Evolutionary conservation across 2,888 invertebrate species (phyloP), one percentile per base, ranked within the genome.

Genomic region (Cryptus viduatorius): DNA sequence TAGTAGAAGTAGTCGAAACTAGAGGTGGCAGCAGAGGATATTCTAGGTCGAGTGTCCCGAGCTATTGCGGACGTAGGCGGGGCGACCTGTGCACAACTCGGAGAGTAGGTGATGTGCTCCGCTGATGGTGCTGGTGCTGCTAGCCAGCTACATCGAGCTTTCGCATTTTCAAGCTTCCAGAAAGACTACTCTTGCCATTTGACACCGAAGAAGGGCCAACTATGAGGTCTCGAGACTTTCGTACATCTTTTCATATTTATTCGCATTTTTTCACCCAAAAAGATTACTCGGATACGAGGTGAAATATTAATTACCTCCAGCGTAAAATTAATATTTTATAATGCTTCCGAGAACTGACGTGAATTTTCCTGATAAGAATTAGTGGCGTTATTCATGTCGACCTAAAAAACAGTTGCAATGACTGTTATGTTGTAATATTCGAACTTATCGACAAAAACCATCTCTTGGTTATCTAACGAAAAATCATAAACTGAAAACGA

Each of bases 1-100:
- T 65, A 14, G 37, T 65, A 76, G 65, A 48, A 29, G 64, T 10
- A 31, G 71, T 53, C 12, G 72, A 7, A 61, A 19, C 72, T 29
- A 56, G 37, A 19, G n/a, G 19, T 37, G 31, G 56, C 14, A 14
- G 59, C 29, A 53, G 65, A 75, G 72, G 50, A 73, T 67, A 80
- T 80, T 80, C 73, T 80, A 68, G 80, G 80, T 80, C 80, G 46
- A 80, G 80, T 68, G 68, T 68, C 73, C 44, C 59, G 37, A 65
- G 75, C 48, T 80, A 80, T 75, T 80, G 68, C 68, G 75, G 68
- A 75, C 68, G 68, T 75, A 80, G 75, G 75, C 68, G 75, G 44
- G 42, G 24, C 79, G 65, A 79, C 65, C 73, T 67, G 65, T 72
- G n/a, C 72, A 79, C 67, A 44, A 42, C 31, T 16, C 16, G 50